These are phyloP conservation scores for Oxytorus armatus DNA, from an alignment of 2,888 invertebrate genomes.

Conservation along the genomic window DNA sequence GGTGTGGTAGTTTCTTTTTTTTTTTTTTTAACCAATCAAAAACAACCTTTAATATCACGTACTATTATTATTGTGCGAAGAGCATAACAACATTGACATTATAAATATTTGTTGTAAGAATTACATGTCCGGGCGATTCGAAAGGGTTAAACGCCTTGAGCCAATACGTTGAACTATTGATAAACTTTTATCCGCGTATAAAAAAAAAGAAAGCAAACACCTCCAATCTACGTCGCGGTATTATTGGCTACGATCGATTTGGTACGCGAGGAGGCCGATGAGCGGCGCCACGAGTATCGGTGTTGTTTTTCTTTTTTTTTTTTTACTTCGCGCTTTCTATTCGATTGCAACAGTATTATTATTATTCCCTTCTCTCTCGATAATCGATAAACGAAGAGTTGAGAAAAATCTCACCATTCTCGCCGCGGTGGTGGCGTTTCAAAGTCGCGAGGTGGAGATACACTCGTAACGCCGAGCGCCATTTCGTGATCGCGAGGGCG, in stretches of 20 bases:
- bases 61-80: constrained; percentile 24
- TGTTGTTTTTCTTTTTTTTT: constrained; percentile 11
- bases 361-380: constrained; percentile 49
- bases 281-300: constrained; percentile 5
- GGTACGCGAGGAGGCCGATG: neutral
- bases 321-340: constrained; percentile 24
- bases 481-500: constrained; percentile 18
- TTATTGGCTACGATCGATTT: constrained; percentile 39
- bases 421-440: neutral
- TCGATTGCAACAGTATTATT: constrained; percentile 52
- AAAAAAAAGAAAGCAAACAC: constrained; percentile 6
- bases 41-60: constrained; percentile 17
- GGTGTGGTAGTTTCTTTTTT: neutral
- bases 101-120: constrained; percentile 29
- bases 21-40: constrained; percentile 1
- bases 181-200: constrained; percentile 27
- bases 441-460: neutral
- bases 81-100: constrained; percentile 11
- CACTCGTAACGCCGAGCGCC: constrained; percentile 5
- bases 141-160: too few relatives aligned
- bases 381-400: constrained; percentile 19
- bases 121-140: constrained; percentile 16
- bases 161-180: constrained; percentile 33
- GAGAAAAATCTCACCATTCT: constrained; percentile 18
- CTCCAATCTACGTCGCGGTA: constrained; percentile 17